phyloP scores from a whole-genome alignment of 2,113 vertebrate species.

The Campylorhamphus procurvoides region DNA sequence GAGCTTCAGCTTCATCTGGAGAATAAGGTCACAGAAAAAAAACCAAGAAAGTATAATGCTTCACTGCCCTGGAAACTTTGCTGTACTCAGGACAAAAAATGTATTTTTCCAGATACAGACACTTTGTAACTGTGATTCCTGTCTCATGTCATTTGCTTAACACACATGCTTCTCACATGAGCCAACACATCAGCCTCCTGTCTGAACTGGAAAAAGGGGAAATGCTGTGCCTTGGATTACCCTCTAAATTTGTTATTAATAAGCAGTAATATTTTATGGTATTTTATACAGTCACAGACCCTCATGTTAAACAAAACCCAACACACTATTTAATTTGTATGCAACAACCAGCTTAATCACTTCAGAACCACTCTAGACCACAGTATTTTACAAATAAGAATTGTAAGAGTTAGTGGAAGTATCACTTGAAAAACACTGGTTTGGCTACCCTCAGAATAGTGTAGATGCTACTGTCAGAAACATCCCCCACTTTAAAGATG shows the following conservation, averaged over 20 bases:
- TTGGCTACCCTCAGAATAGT: not conserved
- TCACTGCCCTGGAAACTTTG: not conserved
- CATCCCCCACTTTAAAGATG: not conserved
- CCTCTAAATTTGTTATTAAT: not conserved
- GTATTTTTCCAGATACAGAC: not conserved
- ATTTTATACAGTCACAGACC: not conserved
- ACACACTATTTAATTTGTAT: not conserved
- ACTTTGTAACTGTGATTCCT: not conserved
- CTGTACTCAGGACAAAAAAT: not conserved
- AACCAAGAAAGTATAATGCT: not conserved
- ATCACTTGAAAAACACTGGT: not conserved
- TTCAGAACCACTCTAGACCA: not conserved
- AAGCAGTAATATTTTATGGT: not conserved
- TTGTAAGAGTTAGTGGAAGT: not conserved
- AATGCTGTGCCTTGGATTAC: not conserved
- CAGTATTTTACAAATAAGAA: not conserved
- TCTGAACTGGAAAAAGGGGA: not conserved
- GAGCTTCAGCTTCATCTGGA: not conserved
- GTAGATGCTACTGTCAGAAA: not conserved
- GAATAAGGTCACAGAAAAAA: not conserved
- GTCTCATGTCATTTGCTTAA: not conserved
- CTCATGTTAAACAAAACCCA: not conserved
- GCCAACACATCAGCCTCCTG: not conserved
- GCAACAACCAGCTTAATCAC: not conserved
- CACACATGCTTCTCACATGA: not conserved